Conservation (phyloP, 2,797 vertebrate species). For the Phataginus tricuspis region DNA sequence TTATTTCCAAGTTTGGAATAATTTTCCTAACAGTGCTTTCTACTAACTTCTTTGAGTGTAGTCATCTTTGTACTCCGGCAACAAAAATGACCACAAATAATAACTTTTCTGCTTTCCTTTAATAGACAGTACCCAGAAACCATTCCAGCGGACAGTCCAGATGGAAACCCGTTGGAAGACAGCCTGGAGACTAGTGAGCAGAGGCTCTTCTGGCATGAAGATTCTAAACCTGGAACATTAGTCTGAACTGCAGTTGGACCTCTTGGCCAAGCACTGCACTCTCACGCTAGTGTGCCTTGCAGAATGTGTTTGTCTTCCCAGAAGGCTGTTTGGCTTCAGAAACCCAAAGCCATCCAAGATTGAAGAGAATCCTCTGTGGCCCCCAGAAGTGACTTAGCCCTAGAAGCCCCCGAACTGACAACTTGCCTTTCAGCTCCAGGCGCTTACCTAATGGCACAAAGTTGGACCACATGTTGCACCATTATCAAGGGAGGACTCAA, state of each 20-base stretch:
- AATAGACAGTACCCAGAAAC: constrained; percentile 90
- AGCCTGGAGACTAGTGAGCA: constrained; percentile 88
- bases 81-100: neutral
- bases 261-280: constrained; percentile 78
- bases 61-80: neutral
- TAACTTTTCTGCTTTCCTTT: constrained; percentile 74
- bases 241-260: constrained; percentile 87
- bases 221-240: constrained; percentile 97
- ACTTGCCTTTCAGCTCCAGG: constrained; percentile 60
- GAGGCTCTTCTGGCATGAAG: constrained; percentile 94
- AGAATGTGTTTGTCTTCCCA: constrained; percentile 77
- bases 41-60: constrained; percentile 24
- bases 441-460: neutral
- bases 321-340: constrained; percentile 43
- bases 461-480: constrained; percentile 60
- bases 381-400: constrained; percentile 50
- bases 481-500: constrained; percentile 73
- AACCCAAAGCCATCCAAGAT: constrained; percentile 8
- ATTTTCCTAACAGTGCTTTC: constrained; percentile 26
- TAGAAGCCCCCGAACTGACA: neutral
- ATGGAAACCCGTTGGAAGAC: constrained; percentile 84
- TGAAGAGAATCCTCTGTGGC: constrained; percentile 58
- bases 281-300: constrained; percentile 92
- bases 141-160: constrained; percentile 86
- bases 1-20: neutral